Conservation (phyloP, 2,113 vertebrate species). For the Petrocephalus microphthalmus region DNA sequence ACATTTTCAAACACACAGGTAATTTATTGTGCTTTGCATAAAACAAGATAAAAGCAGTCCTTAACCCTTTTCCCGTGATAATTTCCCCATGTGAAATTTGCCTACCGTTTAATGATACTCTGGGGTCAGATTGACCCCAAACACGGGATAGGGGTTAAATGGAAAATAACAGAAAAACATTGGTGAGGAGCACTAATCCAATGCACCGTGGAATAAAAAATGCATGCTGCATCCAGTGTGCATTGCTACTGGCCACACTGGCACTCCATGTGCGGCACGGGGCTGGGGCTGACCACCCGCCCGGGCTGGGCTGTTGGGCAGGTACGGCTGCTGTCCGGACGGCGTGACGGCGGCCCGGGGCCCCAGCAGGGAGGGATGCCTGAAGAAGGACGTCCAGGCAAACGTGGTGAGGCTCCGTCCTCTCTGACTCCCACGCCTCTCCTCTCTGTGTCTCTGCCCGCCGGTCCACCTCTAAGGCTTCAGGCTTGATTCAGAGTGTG, state of each 20-base stretch:
- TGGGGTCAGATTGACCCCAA: no score
- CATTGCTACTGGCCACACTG: not conserved
- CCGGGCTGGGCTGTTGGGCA: not conserved
- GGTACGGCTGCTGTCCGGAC: slow-evolving; percentile 67
- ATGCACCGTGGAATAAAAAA: not conserved
- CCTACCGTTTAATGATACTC: no score
- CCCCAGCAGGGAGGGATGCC: slow-evolving; percentile 67
- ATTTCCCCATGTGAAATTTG: no score
- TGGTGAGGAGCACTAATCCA: not conserved
- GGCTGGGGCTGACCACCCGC: not conserved
- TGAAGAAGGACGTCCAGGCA: slow-evolving; percentile 30
- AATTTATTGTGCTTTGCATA: no score
- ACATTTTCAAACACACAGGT: no score
- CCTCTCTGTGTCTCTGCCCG: not conserved
- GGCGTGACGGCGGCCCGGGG: slow-evolving; percentile 70
- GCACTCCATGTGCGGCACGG: not conserved
- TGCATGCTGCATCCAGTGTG: not conserved
- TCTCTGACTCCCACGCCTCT: slow-evolving; percentile 10
- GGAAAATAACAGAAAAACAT: no score
- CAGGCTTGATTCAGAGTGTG: not conserved
- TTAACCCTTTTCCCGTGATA: no score
- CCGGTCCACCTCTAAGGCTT: not conserved
- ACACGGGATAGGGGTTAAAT: no score
- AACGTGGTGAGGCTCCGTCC: slow-evolving; percentile 50
- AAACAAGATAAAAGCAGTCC: no score